Evolutionary conservation across 37 sponge, comb jelly and placozoan species (phyloP).

Genomic region (Crambe crambe): DNA sequence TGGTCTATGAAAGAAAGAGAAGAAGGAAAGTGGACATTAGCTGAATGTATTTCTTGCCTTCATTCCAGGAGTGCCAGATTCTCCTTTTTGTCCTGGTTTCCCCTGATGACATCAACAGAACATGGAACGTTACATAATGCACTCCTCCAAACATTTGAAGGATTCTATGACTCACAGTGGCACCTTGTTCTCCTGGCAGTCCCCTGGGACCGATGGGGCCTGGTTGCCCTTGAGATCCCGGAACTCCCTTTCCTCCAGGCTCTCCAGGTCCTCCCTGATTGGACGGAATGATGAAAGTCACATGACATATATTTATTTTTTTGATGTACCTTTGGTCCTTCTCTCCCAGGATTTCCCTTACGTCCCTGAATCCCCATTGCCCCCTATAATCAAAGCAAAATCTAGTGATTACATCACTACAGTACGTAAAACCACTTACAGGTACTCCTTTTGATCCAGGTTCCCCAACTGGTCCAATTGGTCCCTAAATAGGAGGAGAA

Average conservation of each 20-base stretch:
- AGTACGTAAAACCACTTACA: conserved; percentile 8
- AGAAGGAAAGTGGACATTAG: not conserved
- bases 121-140: too few species aligned
- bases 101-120: not conserved
- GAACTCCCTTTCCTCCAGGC: conserved; percentile 25
- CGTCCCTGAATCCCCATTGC: not conserved
- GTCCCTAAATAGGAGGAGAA: too few species aligned
- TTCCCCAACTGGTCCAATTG: conserved; percentile 19
- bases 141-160: too few species aligned
- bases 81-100: conserved; percentile 3
- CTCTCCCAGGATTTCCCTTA: conserved; percentile 11
- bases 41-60: not conserved
- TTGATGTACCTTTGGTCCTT: conserved; percentile 1
- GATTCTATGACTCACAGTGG: conserved; percentile 5
- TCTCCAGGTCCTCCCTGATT: conserved; percentile 3
- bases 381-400: conserved; percentile 6
- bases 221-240: conserved; percentile 26
- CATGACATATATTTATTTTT: not conserved
- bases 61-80: not conserved
- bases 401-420: not conserved
- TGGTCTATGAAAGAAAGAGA: too few species aligned
- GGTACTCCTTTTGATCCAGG: conserved; percentile 36
- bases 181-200: conserved; percentile 24
- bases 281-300: not conserved
- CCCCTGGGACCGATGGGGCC: conserved; percentile 34